These are phyloP conservation scores for Escarpia spicata DNA, from an alignment of 2,888 invertebrate species.

Conservation along the genomic window DNA sequence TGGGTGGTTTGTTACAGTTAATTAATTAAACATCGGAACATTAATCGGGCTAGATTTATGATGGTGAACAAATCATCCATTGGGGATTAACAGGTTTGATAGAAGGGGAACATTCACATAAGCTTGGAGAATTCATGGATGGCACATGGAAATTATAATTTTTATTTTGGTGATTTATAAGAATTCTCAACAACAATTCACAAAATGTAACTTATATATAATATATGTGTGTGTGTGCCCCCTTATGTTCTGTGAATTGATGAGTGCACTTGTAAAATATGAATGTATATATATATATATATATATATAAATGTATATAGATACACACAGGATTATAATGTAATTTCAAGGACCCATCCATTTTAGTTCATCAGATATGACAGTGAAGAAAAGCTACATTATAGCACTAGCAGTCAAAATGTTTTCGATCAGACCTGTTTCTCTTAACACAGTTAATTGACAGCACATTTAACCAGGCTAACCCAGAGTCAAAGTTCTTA, in stretches of 20 bases:
- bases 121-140: too few species aligned
- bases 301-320: neutral
- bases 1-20: neutral
- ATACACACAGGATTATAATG: neutral
- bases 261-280: neutral
- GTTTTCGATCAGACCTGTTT: neutral
- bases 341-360: neutral
- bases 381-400: neutral
- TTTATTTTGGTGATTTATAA: neutral
- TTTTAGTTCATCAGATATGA: neutral
- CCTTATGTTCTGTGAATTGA: neutral
- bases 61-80: neutral
- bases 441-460: neutral
- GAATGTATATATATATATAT: neutral
- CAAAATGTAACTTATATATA: neutral
- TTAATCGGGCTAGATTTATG: constrained; percentile 1
- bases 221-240: neutral
- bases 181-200: neutral
- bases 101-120: neutral
- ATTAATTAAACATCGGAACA: neutral
- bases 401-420: neutral
- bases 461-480: neutral
- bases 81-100: neutral
- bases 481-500: neutral
- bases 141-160: neutral